Base-by-base conservation (phyloP, 2,888 invertebrate species). In the Acanthosepion pharaonis region DNA sequence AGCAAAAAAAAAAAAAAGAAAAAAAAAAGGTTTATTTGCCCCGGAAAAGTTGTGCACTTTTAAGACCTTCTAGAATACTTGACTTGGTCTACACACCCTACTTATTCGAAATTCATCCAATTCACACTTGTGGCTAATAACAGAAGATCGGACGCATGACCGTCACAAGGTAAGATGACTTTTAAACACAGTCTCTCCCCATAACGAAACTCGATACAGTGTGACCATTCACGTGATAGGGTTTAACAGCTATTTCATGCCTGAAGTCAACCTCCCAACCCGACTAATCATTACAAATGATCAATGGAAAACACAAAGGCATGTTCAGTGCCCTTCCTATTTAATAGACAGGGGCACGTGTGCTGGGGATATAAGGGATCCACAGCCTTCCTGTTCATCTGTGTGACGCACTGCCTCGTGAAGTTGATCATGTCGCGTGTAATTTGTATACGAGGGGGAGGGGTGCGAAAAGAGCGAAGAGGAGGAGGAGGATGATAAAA, bases 381-480 rank as follows among this genome's bases (percentile, higher is more conserved):
- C n/a, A 9, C n/a, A 11, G n/a, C 8, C 5, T 78, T 78, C n/a
- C 78, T 78, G 78, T 78, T 78, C n/a, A n/a, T 78, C n/a, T 78
- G 78, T n/a, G n/a, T 78, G 78, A 78, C 15, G 78, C 78, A 78
- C n/a, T 33, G 78, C n/a, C 78, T n/a, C 78, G 78, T 78, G 78
- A 78, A 78, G 78, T 78, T 78, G 78, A 78, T n/a, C n/a, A n/a
- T n/a, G 78, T 78, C 78, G n/a, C 78, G n/a, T n/a, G 59, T 59
- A 59, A 59, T 59, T 59, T 78, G 78, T n/a, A 33, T n/a, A n/a
- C 78, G n/a, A n/a, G 8, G 1, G 1, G 11, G 8, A 8, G 11
- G 11, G 28, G 25, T 78, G 78, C 8, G 78, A 78, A 11, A 18
- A 78, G 78, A n/a, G n/a, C 8, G 3, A 15, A 11, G n/a, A 15